Evolutionary conservation across 2,888 invertebrate species (phyloP).

Genomic region (Chloroclystis v-ata): DNA sequence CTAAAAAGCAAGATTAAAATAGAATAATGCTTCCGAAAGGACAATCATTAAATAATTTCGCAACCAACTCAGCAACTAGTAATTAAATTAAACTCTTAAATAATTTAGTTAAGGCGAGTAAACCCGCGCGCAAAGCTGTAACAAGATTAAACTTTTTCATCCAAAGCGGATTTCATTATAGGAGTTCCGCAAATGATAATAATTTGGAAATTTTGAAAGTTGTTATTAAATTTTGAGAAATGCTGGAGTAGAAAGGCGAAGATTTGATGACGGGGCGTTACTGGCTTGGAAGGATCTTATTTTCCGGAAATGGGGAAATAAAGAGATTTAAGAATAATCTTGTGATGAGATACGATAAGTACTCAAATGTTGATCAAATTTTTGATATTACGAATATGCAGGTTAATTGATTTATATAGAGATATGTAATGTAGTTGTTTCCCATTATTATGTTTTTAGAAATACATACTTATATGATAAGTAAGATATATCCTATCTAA

Average conservation of each 20-base stretch:
- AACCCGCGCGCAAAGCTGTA: neutral
- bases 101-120: neutral
- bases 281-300: neutral
- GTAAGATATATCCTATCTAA: too few species aligned
- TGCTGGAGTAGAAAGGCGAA: constrained; percentile 12
- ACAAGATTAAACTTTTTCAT: constrained; percentile 20
- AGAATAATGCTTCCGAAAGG: too few species aligned
- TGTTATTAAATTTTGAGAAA: constrained; percentile 23
- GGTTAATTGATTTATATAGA: too few species aligned
- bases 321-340: too few species aligned
- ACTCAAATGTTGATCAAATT: too few species aligned
- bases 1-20: too few species aligned
- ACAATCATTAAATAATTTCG: neutral
- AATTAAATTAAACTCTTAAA: neutral
- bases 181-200: constrained; percentile 23
- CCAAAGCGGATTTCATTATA: constrained; percentile 23
- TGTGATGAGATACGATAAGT: too few species aligned
- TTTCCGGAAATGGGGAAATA: too few species aligned
- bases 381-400: too few species aligned
- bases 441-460: too few species aligned
- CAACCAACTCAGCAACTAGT: neutral
- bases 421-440: too few species aligned
- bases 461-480: too few species aligned
- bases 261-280: neutral
- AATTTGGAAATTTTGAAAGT: constrained; percentile 10